These are phyloP conservation scores for Picathartes gymnocephalus DNA, from an alignment of 2,113 vertebrate species.

Conservation along the genomic window DNA sequence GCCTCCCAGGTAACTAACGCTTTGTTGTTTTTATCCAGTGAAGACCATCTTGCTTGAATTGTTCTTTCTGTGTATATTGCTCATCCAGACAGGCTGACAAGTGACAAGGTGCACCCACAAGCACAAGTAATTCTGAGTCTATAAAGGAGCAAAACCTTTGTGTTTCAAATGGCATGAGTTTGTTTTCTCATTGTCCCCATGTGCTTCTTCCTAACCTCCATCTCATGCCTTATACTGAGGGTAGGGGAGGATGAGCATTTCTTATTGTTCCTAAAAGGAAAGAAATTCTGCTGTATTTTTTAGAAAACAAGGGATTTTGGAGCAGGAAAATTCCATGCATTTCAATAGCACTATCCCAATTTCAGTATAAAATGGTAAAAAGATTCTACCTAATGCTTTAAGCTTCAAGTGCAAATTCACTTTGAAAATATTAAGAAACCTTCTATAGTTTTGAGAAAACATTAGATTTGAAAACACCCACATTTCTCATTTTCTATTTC, in stretches of 20 bases:
- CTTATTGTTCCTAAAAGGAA: not conserved
- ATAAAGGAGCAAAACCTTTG: conserved; percentile 24
- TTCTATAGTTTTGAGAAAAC: conserved; percentile 7
- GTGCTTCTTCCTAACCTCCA: not conserved
- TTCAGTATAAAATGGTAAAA: not conserved
- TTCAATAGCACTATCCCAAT: not conserved
- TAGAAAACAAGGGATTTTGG: not conserved
- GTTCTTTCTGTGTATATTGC: conserved; percentile 43
- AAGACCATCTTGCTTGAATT: not conserved
- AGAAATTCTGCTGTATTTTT: not conserved
- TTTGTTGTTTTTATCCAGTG: conserved; percentile 24
- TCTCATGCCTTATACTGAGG: not conserved
- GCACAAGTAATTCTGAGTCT: conserved; percentile 24
- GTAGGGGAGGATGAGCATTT: not conserved
- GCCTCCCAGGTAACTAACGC: conserved; percentile 47
- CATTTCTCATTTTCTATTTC: not conserved
- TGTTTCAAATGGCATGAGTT: conserved; percentile 21
- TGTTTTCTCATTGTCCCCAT: conserved; percentile 28
- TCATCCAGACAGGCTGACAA: conserved; percentile 45
- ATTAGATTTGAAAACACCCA: conserved; percentile 5
- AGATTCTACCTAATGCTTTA: not conserved
- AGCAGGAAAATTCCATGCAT: not conserved
- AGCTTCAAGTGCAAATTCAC: not conserved
- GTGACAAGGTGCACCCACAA: conserved; percentile 40
- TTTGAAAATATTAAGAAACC: conserved; percentile 9